phyloP scores from a whole-genome alignment of 2,113 vertebrate species.

The Herpetotheres cachinnans region DNA sequence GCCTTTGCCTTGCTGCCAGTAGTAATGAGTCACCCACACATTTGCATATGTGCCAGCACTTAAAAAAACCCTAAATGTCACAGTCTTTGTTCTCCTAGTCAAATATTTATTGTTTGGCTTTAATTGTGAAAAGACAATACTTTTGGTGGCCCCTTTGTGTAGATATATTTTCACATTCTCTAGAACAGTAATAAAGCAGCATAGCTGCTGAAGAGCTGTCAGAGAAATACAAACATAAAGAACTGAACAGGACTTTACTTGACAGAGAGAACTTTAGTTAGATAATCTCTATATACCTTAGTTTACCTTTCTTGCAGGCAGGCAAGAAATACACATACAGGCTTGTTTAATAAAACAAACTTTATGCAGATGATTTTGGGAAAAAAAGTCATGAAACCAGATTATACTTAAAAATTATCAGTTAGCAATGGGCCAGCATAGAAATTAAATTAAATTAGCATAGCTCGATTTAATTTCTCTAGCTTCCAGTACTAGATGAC shows the following conservation, averaged over 20 bases:
- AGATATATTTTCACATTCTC: neutral
- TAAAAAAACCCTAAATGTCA: neutral
- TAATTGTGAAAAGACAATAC: neutral
- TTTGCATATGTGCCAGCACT: neutral
- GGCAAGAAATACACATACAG: neutral
- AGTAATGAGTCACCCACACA: neutral
- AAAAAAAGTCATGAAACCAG: neutral
- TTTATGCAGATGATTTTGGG: neutral
- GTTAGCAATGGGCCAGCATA: neutral
- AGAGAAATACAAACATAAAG: neutral
- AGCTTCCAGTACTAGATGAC: neutral
- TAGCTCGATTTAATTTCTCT: neutral
- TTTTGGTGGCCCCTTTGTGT: neutral
- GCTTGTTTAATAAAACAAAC: neutral
- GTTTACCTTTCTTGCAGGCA: neutral
- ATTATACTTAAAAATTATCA: neutral
- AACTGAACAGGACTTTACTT: neutral
- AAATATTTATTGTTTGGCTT: neutral
- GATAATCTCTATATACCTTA: neutral
- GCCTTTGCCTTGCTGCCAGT: neutral
- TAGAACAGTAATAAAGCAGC: neutral
- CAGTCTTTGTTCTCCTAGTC: neutral
- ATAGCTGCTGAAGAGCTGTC: neutral
- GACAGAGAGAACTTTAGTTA: neutral
- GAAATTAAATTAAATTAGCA: neutral